Conservation (phyloP, 2,113 vertebrate genomes). For the Propithecus coquereli region DNA sequence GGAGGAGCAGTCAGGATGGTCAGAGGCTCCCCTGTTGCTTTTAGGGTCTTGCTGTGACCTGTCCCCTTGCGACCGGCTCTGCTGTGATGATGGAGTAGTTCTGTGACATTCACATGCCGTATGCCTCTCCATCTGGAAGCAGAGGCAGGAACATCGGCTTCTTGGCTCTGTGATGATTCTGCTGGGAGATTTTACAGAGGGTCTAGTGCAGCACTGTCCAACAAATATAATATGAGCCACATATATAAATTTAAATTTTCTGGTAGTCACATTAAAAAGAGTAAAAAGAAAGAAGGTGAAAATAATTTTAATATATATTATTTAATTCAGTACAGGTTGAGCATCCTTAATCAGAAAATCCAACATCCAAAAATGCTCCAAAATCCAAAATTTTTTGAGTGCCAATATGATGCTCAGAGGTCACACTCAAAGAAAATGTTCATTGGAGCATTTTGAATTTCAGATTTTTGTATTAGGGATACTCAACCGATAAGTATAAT, state of each 20-base stretch:
- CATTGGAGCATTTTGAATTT: not conserved
- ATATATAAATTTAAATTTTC: not conserved
- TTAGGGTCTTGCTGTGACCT: not conserved
- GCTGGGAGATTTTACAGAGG: not conserved
- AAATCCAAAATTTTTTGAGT: not conserved
- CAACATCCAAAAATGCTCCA: not conserved
- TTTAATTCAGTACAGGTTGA: not conserved
- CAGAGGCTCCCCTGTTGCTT: not conserved
- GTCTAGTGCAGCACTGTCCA: not conserved
- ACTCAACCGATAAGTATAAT: not conserved
- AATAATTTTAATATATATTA: slow-evolving; percentile 18
- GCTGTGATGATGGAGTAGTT: not conserved
- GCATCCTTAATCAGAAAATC: not conserved
- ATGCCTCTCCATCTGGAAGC: not conserved
- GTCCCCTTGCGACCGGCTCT: not conserved
- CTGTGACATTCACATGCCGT: not conserved
- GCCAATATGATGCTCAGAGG: not conserved
- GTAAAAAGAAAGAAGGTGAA: not conserved
- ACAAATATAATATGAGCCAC: not conserved
- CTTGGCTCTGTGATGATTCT: not conserved
- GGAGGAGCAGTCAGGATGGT: not conserved
- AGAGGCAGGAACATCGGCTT: not conserved
- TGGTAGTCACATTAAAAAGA: not conserved
- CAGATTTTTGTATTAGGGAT: not conserved
- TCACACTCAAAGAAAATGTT: not conserved